Percentiles rank a stretch among this genome's conserved stretches.
Evolutionary conservation across 1,140 invertebrate species (phyloP).

Genomic region (Phenacoccus solenopsis): DNA sequence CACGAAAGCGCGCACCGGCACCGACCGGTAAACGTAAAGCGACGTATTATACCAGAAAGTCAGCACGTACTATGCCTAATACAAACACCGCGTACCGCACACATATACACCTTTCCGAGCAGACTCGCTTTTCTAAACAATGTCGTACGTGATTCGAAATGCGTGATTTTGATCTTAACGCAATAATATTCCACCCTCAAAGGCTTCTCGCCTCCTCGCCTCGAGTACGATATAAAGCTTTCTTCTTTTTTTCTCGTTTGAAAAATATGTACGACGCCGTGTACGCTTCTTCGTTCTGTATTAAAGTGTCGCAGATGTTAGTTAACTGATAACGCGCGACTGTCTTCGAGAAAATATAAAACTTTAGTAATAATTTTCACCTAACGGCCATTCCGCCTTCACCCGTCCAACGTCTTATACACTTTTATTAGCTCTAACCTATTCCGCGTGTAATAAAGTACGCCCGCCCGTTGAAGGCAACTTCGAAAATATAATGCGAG

Average conservation of each 20-base stretch:
- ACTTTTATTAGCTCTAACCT: neutral
- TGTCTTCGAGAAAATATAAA: neutral
- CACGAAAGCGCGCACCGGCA: too few relatives aligned
- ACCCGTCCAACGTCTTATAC: neutral
- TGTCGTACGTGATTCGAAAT: neutral
- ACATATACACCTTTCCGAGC: neutral
- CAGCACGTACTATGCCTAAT: neutral
- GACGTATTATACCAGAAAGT: neutral
- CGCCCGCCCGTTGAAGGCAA: neutral
- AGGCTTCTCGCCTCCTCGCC: too few relatives aligned
- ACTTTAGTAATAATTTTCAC: slow-evolving; percentile 3
- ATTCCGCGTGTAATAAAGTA: neutral
- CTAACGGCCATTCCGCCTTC: neutral
- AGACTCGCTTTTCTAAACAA: neutral
- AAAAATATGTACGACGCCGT: too few relatives aligned
- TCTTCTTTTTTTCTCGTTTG: too few relatives aligned
- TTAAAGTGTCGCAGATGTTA: slow-evolving; percentile 1
- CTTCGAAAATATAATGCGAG: neutral
- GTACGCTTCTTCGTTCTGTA: too few relatives aligned
- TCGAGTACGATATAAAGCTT: too few relatives aligned
- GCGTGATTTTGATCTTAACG: neutral
- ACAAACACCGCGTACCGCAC: neutral
- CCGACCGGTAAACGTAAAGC: neutral
- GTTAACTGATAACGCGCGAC: neutral
- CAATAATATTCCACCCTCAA: too few relatives aligned